Base-by-base conservation (phyloP, 2,888 invertebrate genomes). In the Mythimna loreyi region DNA sequence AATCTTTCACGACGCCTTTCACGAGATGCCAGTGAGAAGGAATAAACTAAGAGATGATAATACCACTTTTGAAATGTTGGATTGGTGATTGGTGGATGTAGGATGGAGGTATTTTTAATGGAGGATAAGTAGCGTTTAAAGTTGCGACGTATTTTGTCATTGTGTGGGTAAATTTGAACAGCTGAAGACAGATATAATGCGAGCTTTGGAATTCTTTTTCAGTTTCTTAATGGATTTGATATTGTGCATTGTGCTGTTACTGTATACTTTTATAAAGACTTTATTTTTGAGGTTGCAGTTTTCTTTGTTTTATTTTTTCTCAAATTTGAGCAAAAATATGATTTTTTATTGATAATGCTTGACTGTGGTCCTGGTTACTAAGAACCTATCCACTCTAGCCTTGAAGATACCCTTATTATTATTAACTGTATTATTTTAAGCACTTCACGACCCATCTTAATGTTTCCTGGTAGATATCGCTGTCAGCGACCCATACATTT, bases 1-100 rank as follows among this genome's bases (percentile, higher is more conserved):
- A 87, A 87, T 87, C 86, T 85, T 86, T 75, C 80, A 74, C 59
- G 77, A 80, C 70, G 77, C 75, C 85, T 81, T 85, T 82, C 79
- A 78, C 73, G 69, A 77, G 62, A 77, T 74, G 81, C 67, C 64
- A 72, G 72, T 57, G 75, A 72, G 71, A 66, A 33, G 77, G 49
- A 43, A 67, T 69, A 58, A 52, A 65, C 67, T 73, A 60, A 57
- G 67, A 77, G 77, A 55, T 66, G 74, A 33, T 77, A 71, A 80
- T 72, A 78, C 74, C 45, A 50, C 59, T 80, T 80, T 63, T 59
- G 66, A 78, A 80, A 78, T 71, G 80, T 77, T 58, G 52, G 50
- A 64, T 50, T 63, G 33, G 28, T 13, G 55, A 53, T 55, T 59
- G 52, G 40, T 50, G 45, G 21, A 60, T 60, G 36, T 40, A 19